Base-by-base conservation (phyloP, 37 sponge, comb jelly and placozoan species). In the Halisarca cf. caerulea region DNA sequence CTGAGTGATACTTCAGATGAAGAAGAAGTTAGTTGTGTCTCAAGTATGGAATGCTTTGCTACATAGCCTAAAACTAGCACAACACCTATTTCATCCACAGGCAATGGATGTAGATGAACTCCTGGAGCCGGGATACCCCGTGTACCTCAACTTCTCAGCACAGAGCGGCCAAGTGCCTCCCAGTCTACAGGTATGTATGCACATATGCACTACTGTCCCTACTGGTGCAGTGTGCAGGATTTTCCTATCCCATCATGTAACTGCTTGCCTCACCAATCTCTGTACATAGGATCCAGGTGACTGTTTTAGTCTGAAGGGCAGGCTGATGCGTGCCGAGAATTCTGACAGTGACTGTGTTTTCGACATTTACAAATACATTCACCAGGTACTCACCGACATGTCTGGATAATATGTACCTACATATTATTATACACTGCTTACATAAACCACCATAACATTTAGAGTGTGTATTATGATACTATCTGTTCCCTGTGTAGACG, bases 61-160 rank as follows among this genome's bases (percentile, higher is more conserved):
- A n/a, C n/a, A n/a, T n/a, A n/a, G n/a, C n/a, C n/a, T n/a, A n/a
- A n/a, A n/a, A n/a, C n/a, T n/a, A n/a, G n/a, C n/a, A n/a, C n/a
- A n/a, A n/a, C n/a, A n/a, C n/a, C 27, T 71, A 32, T 7, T 40
- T 24, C 81, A 47, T 21, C 28, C 39, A 39, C 60, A 84, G 84
- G 88, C 91, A 35, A 54, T 25, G 33, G 91, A 94, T 66, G 53
- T 90, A 42, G 89, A 90, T 24, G 94, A 94, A 58, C 83, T 94
- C 21, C 59, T 94, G 66, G 68, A 28, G 23, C 78, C 77, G 3
- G 81, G 82, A 20, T 60, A 90, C 40, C 94, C 91, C 43, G 91
- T 94, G 51, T 90, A 84, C 70, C 82, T 90, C 72, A 94, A 94
- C 81, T 94, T 78, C 42, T 83, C 89, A 21, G 44, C 35, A 20